Conservation (phyloP, 1,140 invertebrate species). For the Galendromus occidentalis region DNA sequence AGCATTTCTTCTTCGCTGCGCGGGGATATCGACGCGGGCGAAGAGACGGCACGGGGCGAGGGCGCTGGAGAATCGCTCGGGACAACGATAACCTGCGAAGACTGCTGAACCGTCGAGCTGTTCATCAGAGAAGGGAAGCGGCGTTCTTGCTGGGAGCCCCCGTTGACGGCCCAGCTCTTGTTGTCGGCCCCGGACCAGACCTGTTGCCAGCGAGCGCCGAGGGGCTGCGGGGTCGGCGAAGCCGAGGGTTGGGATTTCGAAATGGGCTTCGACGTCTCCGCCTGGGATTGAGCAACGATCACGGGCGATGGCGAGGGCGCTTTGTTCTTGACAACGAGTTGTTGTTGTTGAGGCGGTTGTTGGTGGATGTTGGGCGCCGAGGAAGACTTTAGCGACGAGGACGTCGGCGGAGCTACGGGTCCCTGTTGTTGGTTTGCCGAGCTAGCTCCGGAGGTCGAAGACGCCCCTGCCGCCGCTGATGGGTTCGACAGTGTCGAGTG, state of each 20-base stretch:
- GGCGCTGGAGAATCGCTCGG: not conserved
- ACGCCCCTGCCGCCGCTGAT: slow-evolving; percentile 40
- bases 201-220: not conserved
- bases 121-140: too few relatives aligned
- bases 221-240: slow-evolving; percentile 11
- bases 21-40: not conserved
- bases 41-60: not conserved
- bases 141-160: too few relatives aligned
- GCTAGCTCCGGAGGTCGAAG: slow-evolving; percentile 24
- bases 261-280: not conserved
- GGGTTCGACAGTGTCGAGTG: slow-evolving; percentile 16
- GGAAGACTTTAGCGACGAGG: not conserved
- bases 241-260: not conserved
- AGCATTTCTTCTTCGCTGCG: not conserved
- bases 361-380: not conserved
- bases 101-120: too few relatives aligned
- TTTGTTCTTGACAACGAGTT: not conserved
- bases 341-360: not conserved
- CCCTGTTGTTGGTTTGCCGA: slow-evolving; percentile 13
- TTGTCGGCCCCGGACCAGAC: too few relatives aligned
- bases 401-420: not conserved
- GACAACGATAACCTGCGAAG: not conserved
- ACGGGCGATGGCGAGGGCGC: not conserved
- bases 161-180: too few relatives aligned
- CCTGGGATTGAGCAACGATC: not conserved